Conservation (phyloP, 2,888 invertebrate species). For the Chrysolina haemoptera region DNA sequence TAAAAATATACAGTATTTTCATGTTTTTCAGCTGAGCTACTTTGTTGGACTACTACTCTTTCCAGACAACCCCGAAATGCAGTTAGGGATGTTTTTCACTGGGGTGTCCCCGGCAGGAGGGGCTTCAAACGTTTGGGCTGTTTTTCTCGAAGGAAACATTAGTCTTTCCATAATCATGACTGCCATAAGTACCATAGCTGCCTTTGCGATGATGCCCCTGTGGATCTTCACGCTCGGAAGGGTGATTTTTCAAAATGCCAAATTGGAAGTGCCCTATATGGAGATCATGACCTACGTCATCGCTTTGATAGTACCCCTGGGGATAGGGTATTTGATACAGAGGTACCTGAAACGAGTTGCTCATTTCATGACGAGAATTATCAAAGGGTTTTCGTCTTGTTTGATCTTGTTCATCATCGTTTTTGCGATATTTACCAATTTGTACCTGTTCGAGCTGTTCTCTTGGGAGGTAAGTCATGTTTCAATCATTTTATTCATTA, state of each 20-base stretch:
- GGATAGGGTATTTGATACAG: constrained; percentile 79
- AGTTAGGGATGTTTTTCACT: constrained; percentile 90
- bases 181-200: constrained; percentile 83
- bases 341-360: constrained; percentile 79
- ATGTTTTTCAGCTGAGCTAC: constrained; percentile 78
- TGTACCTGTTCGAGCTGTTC: constrained; percentile 90
- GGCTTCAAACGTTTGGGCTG: constrained; percentile 97
- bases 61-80: constrained; percentile 79
- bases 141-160: constrained; percentile 91
- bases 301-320: constrained; percentile 84
- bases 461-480: constrained; percentile 82
- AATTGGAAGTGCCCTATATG: constrained; percentile 83
- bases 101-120: constrained; percentile 95
- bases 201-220: constrained; percentile 91
- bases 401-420: constrained; percentile 87
- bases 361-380: constrained; percentile 81
- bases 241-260: constrained; percentile 71
- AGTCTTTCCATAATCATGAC: constrained; percentile 97
- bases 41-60: constrained; percentile 81
- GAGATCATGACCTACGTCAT: constrained; percentile 83
- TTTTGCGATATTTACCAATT: constrained; percentile 91
- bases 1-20: neutral
- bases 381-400: constrained; percentile 87
- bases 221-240: constrained; percentile 92
- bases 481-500: neutral